phyloP scores from a whole-genome alignment of 2,888 invertebrate species.

The Lasioglossum morio region DNA sequence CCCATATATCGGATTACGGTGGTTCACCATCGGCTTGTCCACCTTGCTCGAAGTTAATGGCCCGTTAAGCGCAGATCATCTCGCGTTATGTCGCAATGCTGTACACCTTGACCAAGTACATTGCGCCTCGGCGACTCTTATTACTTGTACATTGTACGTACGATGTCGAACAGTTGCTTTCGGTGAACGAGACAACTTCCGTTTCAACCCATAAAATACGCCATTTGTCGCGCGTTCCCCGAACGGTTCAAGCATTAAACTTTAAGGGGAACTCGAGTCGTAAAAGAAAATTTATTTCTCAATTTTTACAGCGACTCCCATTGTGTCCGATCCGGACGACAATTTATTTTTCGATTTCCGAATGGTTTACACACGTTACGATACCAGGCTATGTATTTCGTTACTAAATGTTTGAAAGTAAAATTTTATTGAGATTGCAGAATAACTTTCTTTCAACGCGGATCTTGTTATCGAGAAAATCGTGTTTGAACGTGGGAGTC shows the following conservation, averaged over 20 bases:
- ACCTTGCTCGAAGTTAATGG: conserved; percentile 12
- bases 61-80: conserved; percentile 5
- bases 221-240: neutral
- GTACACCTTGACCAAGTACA: conserved; percentile 5
- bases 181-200: neutral
- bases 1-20: conserved; percentile 18
- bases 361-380: neutral
- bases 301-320: neutral
- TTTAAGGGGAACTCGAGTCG: neutral
- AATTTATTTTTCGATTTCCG: neutral
- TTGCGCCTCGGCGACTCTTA: neutral
- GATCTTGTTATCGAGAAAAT: neutral
- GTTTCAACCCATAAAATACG: neutral
- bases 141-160: neutral
- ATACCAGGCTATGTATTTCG: neutral
- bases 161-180: neutral
- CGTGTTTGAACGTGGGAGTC: neutral
- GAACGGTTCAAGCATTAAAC: neutral
- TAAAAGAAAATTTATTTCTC: neutral
- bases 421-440: neutral
- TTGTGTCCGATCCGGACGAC: neutral
- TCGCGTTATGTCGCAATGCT: neutral
- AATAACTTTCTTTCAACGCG: neutral
- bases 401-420: neutral
- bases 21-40: conserved; percentile 10